Conservation (phyloP, 1,140 invertebrate genomes). For the Laodelphax striatellus region DNA sequence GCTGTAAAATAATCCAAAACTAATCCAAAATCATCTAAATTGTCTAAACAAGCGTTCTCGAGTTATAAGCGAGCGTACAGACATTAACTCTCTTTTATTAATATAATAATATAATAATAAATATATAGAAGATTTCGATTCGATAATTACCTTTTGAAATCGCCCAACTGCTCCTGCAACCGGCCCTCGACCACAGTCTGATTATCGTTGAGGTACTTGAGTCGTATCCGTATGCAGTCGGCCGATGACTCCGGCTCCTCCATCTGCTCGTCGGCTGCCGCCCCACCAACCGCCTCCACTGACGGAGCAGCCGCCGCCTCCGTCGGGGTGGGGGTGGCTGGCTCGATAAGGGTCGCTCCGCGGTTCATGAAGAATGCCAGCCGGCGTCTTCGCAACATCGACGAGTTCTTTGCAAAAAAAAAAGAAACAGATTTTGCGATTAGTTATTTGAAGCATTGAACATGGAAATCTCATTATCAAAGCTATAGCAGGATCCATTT, state of each 20-base stretch:
- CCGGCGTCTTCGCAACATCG: slow-evolving; percentile 24
- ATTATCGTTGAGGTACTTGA: slow-evolving; percentile 82
- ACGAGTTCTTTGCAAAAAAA: neutral
- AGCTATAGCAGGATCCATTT: too few relatives aligned
- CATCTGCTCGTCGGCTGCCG: too few relatives aligned
- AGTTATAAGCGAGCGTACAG: too few relatives aligned
- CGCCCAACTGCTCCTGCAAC: slow-evolving; percentile 60
- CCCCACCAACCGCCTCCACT: neutral
- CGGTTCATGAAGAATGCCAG: slow-evolving; percentile 25
- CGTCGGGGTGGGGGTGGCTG: neutral
- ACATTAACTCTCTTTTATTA: too few relatives aligned
- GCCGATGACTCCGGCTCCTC: slow-evolving; percentile 4
- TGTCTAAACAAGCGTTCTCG: too few relatives aligned
- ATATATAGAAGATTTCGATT: slow-evolving; percentile 11
- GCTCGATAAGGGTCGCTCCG: neutral
- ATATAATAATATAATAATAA: too few relatives aligned
- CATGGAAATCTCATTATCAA: too few relatives aligned
- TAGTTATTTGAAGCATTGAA: too few relatives aligned
- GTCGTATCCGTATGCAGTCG: slow-evolving; percentile 54
- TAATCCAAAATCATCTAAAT: too few relatives aligned
- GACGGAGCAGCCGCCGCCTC: neutral
- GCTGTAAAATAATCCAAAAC: too few relatives aligned
- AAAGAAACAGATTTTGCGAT: too few relatives aligned
- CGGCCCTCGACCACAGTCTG: slow-evolving; percentile 65
- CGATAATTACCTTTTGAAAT: slow-evolving; percentile 66